Percentiles rank a stretch among this genome's conserved stretches.
phyloP scores from a whole-genome alignment of 2,113 vertebrate species.

The Nyctereutes procyonoides region DNA sequence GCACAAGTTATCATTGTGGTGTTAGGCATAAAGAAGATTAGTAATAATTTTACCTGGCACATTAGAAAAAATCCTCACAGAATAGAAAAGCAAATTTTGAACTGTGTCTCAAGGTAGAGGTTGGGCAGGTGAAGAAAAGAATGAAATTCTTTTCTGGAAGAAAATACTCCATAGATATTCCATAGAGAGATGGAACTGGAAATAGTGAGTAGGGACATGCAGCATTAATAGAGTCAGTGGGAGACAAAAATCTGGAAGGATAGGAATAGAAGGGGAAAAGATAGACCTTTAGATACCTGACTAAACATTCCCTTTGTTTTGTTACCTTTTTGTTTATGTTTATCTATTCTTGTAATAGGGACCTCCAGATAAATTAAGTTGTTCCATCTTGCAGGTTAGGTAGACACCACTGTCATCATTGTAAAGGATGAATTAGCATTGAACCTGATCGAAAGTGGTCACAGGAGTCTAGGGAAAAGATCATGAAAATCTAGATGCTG shows the following conservation, averaged over 20 bases:
- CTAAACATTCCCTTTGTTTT: neutral
- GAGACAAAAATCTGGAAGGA: neutral
- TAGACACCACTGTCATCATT: neutral
- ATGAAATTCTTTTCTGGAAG: neutral
- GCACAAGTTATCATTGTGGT: neutral
- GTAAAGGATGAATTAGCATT: neutral
- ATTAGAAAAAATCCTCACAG: neutral
- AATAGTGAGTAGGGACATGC: neutral
- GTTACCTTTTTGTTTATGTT: neutral
- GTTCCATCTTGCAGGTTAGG: neutral
- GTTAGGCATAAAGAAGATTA: neutral
- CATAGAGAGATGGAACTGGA: neutral
- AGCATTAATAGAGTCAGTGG: neutral
- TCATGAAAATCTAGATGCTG: neutral
- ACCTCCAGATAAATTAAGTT: neutral
- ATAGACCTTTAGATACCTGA: neutral
- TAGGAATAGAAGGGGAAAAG: neutral
- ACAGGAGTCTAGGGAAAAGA: neutral
- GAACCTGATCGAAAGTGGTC: neutral
- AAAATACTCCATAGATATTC: neutral
- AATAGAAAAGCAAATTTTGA: neutral
- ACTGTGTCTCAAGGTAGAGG: neutral
- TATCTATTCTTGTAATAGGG: neutral
- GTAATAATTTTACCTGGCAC: constrained; percentile 3
- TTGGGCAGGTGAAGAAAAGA: neutral